These are phyloP conservation scores for Meloidogyne floridensis DNA, from an alignment of 1,140 invertebrate genomes.

Conservation along the genomic window DNA sequence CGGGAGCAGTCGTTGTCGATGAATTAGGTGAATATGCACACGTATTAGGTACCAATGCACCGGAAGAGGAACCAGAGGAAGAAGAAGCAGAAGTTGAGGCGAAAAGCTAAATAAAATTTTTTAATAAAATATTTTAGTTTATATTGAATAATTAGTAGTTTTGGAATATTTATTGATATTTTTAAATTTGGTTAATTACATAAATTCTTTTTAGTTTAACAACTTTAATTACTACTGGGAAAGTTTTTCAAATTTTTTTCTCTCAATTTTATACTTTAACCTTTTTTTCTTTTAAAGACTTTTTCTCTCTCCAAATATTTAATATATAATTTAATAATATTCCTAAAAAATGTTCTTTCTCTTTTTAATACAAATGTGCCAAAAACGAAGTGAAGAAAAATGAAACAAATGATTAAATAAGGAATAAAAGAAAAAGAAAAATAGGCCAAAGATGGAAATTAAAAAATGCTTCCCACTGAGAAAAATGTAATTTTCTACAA, in stretches of 20 bases:
- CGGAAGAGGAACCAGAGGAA: constrained; percentile 3
- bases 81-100: constrained; percentile 30
- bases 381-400: not conserved
- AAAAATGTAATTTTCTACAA: not conserved
- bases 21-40: constrained; percentile 30
- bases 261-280: no score
- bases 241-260: no score
- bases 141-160: no score
- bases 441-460: not conserved
- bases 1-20: constrained; percentile 8
- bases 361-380: not conserved
- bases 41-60: not conserved
- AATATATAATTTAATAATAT: no score
- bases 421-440: not conserved
- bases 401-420: no score
- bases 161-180: no score
- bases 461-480: not conserved
- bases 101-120: constrained; percentile 16
- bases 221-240: no score
- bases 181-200: no score
- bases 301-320: no score
- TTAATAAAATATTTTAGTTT: no score
- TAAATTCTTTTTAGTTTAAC: no score
- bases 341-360: not conserved
- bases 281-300: no score